Conservation (phyloP, 2,888 invertebrate genomes). For the Tanytarsus gracilentus region DNA sequence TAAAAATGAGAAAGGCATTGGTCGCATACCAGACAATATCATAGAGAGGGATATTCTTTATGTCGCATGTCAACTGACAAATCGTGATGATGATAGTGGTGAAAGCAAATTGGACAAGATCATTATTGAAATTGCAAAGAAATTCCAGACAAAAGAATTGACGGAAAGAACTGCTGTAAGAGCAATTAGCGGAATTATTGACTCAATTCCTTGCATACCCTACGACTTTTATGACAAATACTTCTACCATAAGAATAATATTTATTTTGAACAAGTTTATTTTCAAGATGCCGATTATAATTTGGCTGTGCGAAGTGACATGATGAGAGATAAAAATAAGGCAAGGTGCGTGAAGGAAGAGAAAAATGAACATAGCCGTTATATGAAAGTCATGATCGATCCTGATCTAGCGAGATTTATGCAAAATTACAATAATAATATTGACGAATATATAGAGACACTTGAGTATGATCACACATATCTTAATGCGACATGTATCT, state of each 20-base stretch:
- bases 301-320: neutral
- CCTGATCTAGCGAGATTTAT: neutral
- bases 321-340: neutral
- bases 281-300: neutral
- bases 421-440: neutral
- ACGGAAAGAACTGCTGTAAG: neutral
- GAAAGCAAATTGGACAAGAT: neutral
- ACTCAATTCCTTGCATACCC: neutral
- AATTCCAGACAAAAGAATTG: neutral
- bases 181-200: neutral
- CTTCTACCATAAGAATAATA: neutral
- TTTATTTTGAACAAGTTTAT: neutral
- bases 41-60: conserved; percentile 15
- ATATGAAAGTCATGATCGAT: neutral
- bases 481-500: neutral
- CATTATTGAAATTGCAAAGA: neutral
- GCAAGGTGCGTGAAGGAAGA: neutral
- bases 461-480: neutral
- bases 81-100: neutral
- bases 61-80: conserved; percentile 5
- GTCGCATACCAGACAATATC: neutral
- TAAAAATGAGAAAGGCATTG: neutral
- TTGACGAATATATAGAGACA: neutral
- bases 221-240: neutral
- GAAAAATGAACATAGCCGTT: neutral